A percentile compares a stretch with the other conserved stretches of the same genome.
Conservation (phyloP, 1,140 invertebrate species). For the Heliconius nattereri region DNA sequence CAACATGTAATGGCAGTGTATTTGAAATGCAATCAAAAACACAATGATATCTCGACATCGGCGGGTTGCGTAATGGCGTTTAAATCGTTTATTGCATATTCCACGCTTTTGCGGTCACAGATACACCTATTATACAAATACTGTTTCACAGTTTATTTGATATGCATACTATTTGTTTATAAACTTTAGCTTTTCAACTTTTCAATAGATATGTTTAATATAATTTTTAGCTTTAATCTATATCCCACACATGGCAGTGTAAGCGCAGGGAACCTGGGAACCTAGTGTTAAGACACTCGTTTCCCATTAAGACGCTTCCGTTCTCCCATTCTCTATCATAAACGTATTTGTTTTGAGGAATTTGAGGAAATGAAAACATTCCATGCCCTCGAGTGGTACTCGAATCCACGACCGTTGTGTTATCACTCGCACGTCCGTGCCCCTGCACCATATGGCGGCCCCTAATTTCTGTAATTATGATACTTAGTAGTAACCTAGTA, state of each 20-base stretch:
- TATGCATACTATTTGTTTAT: neutral
- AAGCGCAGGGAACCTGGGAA: neutral
- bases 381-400: no score
- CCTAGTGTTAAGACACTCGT: neutral
- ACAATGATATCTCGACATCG: neutral
- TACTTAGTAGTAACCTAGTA: no score
- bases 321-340: no score
- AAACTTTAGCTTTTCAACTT: neutral
- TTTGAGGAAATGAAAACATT: no score
- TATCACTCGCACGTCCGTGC: no score
- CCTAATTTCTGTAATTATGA: no score
- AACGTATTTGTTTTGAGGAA: no score
- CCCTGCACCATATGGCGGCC: no score
- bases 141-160: neutral
- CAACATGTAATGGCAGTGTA: neutral
- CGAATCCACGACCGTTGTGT: no score
- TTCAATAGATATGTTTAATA: neutral
- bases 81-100: slow-evolving; percentile 11
- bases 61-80: neutral
- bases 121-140: neutral
- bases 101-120: neutral
- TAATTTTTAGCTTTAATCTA: no score
- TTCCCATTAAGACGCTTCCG: neutral
- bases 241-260: no score
- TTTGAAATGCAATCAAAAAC: slow-evolving; percentile 11